Percentiles rank a stretch among this genome's conserved stretches.
These are phyloP conservation scores for Habroteleia sp. DNA, from an alignment of 2,888 invertebrate species.

Conservation along the genomic window DNA sequence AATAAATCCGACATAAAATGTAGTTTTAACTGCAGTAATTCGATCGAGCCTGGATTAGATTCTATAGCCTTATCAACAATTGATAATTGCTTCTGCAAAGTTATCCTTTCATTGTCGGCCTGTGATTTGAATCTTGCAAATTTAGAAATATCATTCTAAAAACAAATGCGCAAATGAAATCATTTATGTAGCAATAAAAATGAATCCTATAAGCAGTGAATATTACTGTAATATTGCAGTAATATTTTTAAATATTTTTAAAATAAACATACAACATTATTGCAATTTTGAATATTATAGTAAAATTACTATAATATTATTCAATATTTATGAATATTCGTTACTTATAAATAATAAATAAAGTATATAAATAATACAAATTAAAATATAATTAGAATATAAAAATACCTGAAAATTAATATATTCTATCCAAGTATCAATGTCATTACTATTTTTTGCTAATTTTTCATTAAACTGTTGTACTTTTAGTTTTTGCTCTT, in stretches of 20 bases:
- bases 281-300: too few relatives aligned
- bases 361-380: background rate
- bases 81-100: constrained; percentile 83
- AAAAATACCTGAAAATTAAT: constrained; percentile 82
- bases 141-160: constrained; percentile 64
- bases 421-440: constrained; percentile 84
- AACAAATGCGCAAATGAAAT: too few relatives aligned
- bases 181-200: too few relatives aligned
- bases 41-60: constrained; percentile 82
- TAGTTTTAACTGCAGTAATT: constrained; percentile 82
- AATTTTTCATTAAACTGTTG: constrained; percentile 83
- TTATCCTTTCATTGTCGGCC: constrained; percentile 67
- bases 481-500: constrained; percentile 82
- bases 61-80: constrained; percentile 84
- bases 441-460: constrained; percentile 82
- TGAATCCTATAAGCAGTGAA: too few relatives aligned
- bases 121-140: constrained; percentile 67
- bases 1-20: constrained; percentile 82
- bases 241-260: too few relatives aligned
- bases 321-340: too few relatives aligned
- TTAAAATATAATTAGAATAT: too few relatives aligned
- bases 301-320: too few relatives aligned
- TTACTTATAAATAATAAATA: background rate
- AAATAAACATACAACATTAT: too few relatives aligned
- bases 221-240: too few relatives aligned